These are phyloP conservation scores for Dermatophagoides farinae DNA, from an alignment of 1,140 invertebrate genomes.

Conservation along the genomic window DNA sequence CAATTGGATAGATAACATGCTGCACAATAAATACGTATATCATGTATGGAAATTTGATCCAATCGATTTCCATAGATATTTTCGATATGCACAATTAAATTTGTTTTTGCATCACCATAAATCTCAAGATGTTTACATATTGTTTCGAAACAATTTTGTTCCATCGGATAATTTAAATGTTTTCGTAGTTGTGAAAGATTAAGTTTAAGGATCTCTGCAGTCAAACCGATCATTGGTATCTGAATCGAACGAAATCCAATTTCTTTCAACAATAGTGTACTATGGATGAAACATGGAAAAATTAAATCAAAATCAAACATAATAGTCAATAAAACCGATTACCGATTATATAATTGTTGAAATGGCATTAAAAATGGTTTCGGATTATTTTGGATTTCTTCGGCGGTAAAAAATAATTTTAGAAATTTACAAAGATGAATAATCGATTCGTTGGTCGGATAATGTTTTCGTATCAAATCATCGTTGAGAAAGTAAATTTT, in stretches of 20 bases:
- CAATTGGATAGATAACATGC: not conserved
- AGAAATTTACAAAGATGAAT: slow-evolving; percentile 2
- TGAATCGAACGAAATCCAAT: not conserved
- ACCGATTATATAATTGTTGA: not conserved
- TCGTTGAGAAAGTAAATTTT: not conserved
- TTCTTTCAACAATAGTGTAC: slow-evolving; percentile 3
- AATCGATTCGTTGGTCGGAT: not conserved
- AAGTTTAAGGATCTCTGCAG: not conserved
- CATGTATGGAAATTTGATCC: not conserved
- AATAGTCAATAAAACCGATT: not conserved
- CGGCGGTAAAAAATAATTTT: not conserved
- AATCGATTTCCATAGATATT: not conserved
- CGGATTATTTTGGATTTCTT: not conserved
- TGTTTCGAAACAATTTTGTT: slow-evolving; percentile 1
- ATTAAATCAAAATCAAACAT: not conserved
- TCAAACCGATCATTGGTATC: not conserved
- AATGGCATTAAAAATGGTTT: slow-evolving; percentile 3
- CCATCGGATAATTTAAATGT: not conserved
- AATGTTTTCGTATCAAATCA: not conserved
- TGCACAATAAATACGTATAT: not conserved
- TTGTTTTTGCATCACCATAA: not conserved
- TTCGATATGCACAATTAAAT: not conserved
- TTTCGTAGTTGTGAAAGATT: not conserved
- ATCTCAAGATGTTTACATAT: slow-evolving; percentile 1
- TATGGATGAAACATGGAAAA: not conserved